Base-by-base conservation (phyloP, 2,888 invertebrate genomes). In the Portevinia maculata region DNA sequence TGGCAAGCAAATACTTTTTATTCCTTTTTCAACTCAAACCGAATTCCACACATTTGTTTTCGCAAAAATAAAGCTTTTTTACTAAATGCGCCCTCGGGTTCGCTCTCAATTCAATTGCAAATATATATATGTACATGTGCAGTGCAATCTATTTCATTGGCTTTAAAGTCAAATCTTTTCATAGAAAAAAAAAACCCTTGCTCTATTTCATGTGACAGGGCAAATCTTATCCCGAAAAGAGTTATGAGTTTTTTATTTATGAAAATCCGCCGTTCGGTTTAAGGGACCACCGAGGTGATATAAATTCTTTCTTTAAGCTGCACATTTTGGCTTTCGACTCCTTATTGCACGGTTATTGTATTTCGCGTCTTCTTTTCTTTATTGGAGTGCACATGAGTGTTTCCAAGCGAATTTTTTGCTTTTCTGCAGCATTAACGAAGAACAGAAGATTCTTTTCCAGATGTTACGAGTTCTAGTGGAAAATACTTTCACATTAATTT, bases 211-310 rank as follows among this genome's bases (percentile, higher is more conserved):
- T 9, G 19, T 3, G 13, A n/a, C 28, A 30, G 32, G 11, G 50
- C 32, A 65, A 50, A 64, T 78, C 48, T 57, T 37, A 65, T 57
- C 44, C 78, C 64, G 21, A 15, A 57, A 44, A 71, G 71, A 78
- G 50, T 79, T 55, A 60, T 62, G 73, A 62, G 34, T 28, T 65
- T 53, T 52, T 39, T 65, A 53, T 57, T 70, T 78, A 65, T 65
- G 64, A 59, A 79, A 79, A 73, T 65, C 59, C 71, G 15, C 46
- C 7, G 9, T 24, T 30, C 28, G 28, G 13, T 9, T 50, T 8
- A 24, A 15, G n/a, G 50, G 3, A 4, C 15, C 19, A 8, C 15
- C 21, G 57, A 64, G 65, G 46, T 67, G 73, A 60, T 67, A 79
- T 71, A 78, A 71, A 71, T 71, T 62, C 53, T 41, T 59, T n/a